These are phyloP conservation scores for Drosophila acutilabella DNA, from an alignment of 2,888 invertebrate genomes.

Conservation along the genomic window DNA sequence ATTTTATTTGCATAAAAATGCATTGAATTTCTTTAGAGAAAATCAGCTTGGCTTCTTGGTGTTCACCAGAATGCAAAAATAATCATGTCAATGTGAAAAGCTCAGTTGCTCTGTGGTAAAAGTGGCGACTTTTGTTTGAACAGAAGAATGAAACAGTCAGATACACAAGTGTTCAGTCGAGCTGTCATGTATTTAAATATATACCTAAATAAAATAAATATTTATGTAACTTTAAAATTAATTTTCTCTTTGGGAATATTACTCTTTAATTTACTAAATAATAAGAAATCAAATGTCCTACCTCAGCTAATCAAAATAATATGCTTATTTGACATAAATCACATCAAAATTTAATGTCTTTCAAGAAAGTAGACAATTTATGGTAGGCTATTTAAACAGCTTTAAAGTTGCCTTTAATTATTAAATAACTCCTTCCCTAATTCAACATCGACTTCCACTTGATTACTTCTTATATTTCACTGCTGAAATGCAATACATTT, in stretches of 20 bases:
- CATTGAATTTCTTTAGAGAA: slow-evolving; percentile 34
- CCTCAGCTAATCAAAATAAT: no score
- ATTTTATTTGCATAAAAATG: slow-evolving; percentile 52
- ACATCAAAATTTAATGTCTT: background rate
- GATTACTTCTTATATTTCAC: background rate
- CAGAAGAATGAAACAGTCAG: no score
- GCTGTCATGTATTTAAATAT: slow-evolving; percentile 1
- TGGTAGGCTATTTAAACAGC: no score
- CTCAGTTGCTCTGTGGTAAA: slow-evolving; percentile 22
- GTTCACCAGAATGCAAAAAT: slow-evolving; percentile 13
- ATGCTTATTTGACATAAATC: background rate
- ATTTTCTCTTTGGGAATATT: background rate
- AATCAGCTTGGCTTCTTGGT: slow-evolving; percentile 16
- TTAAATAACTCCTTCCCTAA: background rate
- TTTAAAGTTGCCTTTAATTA: background rate
- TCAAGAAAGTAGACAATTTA: background rate
- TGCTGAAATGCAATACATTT: background rate
- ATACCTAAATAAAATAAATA: background rate
- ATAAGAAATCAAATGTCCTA: no score
- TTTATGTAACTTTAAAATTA: background rate
- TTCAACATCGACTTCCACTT: background rate
- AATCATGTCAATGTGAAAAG: slow-evolving; percentile 24
- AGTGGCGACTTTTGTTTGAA: background rate
- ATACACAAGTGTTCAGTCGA: slow-evolving; percentile 3
- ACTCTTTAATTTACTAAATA: background rate